Evolutionary conservation across 2,888 invertebrate genomes (phyloP).

Genomic region (Carpatolechia fugitivella): DNA sequence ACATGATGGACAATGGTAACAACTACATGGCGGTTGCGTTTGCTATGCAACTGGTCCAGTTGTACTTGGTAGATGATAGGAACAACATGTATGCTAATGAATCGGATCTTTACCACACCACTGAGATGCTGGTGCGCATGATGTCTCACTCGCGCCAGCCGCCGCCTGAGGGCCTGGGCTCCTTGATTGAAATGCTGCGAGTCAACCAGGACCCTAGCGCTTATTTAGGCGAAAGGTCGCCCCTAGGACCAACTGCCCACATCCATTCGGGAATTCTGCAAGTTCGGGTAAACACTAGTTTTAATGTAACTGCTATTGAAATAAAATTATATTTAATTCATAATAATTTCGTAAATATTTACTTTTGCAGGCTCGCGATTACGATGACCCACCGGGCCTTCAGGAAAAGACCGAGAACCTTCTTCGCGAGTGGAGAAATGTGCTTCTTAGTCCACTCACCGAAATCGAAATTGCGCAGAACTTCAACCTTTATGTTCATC

Average conservation of each 20-base stretch:
- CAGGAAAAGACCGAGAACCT: conserved; percentile 97
- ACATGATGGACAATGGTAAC: conserved; percentile 91
- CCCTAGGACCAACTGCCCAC: conserved; percentile 90
- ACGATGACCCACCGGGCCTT: conserved; percentile 95
- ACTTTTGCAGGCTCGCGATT: conserved; percentile 81
- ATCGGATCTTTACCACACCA: conserved; percentile 91
- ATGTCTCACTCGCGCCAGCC: conserved; percentile 86
- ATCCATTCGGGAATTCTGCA: conserved; percentile 96
- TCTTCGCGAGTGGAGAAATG: conserved; percentile 96
- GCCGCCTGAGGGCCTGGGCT: conserved; percentile 90
- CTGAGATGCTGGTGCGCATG: conserved; percentile 89
- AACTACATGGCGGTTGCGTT: conserved; percentile 90
- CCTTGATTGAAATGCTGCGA: conserved; percentile 89
- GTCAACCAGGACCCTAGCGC: conserved; percentile 85
- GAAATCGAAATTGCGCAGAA: conserved; percentile 93
- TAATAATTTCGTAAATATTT: neutral
- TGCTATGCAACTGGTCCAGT: conserved; percentile 93
- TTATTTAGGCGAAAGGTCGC: conserved; percentile 87
- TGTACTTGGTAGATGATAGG: conserved; percentile 91
- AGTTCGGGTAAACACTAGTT: conserved; percentile 80
- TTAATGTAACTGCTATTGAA: no score
- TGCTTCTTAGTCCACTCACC: conserved; percentile 89
- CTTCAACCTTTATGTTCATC: conserved; percentile 95
- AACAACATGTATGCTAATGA: conserved; percentile 87
- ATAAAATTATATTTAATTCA: neutral